Evolutionary conservation across 2,797 vertebrate genomes (phyloP).

Genomic region (Lepidocolaptes lacrymiger): DNA sequence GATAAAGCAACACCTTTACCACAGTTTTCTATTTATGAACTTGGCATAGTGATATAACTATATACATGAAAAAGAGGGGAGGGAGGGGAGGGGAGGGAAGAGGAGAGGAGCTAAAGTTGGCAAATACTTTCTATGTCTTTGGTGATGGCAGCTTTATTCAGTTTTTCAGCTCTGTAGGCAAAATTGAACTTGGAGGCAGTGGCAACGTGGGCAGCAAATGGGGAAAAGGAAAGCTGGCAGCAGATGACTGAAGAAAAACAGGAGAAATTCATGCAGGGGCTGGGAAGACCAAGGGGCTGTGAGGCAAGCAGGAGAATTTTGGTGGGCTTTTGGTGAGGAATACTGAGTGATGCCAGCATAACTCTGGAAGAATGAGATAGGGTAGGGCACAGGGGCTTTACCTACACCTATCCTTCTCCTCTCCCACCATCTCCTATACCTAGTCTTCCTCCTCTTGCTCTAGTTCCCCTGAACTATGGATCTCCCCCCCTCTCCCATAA

Average conservation of each 20-base stretch:
- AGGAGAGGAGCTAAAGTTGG: neutral
- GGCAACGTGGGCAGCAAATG: rapidly evolving
- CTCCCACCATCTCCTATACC: neutral
- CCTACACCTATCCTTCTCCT: neutral
- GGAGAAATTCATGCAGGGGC: neutral
- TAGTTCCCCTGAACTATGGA: neutral
- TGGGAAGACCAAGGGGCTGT: neutral
- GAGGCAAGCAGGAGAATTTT: neutral
- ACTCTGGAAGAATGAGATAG: neutral
- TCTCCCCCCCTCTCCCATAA: neutral
- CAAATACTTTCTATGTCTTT: neutral
- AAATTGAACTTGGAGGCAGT: neutral
- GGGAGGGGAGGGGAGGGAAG: too few species aligned
- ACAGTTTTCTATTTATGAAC: neutral
- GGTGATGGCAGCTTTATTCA: neutral
- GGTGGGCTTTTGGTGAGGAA: neutral
- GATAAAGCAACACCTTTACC: neutral
- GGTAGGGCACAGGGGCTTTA: neutral
- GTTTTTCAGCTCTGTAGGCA: neutral
- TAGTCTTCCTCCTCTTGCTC: neutral
- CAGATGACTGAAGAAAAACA: neutral
- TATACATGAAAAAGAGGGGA: neutral
- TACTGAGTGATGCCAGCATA: neutral
- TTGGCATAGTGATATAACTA: neutral
- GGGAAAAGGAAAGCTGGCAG: neutral